A percentile compares a stretch with the other conserved stretches of the same genome.
These are phyloP conservation scores for Tetrax tetrax DNA, from an alignment of 2,113 vertebrate genomes.

Conservation along the genomic window DNA sequence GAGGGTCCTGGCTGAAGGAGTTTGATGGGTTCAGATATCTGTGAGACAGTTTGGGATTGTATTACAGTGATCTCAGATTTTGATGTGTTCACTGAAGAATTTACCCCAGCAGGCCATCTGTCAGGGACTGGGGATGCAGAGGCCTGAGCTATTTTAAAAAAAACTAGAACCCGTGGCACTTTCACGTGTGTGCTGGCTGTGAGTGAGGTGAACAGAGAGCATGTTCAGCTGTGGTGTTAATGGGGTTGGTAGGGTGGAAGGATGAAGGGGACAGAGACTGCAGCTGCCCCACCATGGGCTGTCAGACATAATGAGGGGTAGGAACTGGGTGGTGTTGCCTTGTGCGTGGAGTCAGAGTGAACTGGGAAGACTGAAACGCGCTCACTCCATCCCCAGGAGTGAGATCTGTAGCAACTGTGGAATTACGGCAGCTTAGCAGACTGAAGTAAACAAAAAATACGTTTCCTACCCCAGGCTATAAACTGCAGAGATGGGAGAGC, in stretches of 20 bases:
- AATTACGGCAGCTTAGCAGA: not conserved
- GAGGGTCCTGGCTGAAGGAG: not conserved
- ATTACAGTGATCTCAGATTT: not conserved
- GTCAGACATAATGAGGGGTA: fast-evolving
- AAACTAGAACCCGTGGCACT: not conserved
- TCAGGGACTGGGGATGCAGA: not conserved
- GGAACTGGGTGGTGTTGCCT: not conserved
- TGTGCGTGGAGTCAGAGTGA: fast-evolving
- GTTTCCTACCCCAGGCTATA: not conserved
- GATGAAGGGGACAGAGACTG: not conserved
- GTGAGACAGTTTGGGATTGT: not conserved
- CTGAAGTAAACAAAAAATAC: not conserved
- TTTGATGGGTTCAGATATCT: not conserved
- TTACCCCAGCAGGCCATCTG: not conserved
- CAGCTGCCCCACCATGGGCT: not conserved
- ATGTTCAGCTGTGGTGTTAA: fast-evolving
- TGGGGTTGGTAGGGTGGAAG: not conserved
- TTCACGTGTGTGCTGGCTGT: not conserved
- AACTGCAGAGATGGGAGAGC: not conserved
- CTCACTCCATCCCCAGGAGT: not conserved
- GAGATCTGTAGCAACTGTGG: not conserved
- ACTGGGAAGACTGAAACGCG: not conserved
- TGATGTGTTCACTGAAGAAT: not conserved
- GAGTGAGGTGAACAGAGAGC: not conserved
- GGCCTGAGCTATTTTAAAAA: not conserved